These are phyloP conservation scores for Syndactyla subalaris DNA, from an alignment of 2,797 vertebrate species.

Conservation along the genomic window DNA sequence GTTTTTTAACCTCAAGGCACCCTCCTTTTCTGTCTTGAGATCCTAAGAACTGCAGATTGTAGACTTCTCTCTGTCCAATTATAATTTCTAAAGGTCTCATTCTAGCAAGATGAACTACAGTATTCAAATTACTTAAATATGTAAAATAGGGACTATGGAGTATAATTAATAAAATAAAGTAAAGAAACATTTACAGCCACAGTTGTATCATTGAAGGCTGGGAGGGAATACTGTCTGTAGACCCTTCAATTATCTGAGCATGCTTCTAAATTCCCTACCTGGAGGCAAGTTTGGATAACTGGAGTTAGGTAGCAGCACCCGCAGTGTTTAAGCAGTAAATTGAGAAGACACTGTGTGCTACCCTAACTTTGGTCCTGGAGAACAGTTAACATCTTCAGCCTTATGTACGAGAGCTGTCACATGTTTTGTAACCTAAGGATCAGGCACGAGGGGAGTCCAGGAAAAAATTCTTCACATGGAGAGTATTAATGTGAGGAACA, in stretches of 20 bases:
- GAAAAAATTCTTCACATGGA: constrained; percentile 19
- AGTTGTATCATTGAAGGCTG: rapidly evolving
- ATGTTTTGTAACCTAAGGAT: neutral
- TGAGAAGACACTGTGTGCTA: neutral
- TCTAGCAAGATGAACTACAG: constrained; percentile 57
- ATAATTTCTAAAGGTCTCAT: constrained; percentile 60
- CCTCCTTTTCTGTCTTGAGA: constrained; percentile 11
- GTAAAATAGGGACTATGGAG: constrained; percentile 48
- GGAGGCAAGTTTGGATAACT: neutral
- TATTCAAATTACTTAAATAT: constrained; percentile 50
- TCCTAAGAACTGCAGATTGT: constrained; percentile 38
- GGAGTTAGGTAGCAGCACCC: neutral
- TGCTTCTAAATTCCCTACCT: neutral
- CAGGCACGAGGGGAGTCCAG: neutral
- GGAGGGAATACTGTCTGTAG: neutral
- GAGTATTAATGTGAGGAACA: constrained; percentile 30
- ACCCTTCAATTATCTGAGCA: neutral
- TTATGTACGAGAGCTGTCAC: neutral
- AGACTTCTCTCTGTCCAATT: constrained; percentile 55
- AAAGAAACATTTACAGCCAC: constrained; percentile 34
- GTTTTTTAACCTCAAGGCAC: constrained; percentile 10
- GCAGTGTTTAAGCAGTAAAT: neutral
- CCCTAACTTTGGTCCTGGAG: neutral
- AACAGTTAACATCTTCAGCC: neutral
- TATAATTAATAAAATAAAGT: constrained; percentile 35